phyloP scores from a whole-genome alignment of 1,140 invertebrate genomes.

The Papilio polyxenes region DNA sequence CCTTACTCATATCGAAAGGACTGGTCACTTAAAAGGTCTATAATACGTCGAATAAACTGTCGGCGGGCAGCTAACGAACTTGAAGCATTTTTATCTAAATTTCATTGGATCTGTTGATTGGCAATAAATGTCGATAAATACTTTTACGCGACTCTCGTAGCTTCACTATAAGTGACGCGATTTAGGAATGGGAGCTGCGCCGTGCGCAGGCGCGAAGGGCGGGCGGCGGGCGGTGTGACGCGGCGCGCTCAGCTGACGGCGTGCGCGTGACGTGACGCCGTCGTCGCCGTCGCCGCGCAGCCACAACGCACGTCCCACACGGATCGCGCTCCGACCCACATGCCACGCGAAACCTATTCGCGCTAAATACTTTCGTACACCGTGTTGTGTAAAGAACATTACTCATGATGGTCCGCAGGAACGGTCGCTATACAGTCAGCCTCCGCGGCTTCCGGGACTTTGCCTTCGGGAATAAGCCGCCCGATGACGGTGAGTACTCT shows the following conservation, averaged over 20 bases:
- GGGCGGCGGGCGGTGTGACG: constrained; percentile 64
- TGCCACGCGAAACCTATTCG: constrained; percentile 45
- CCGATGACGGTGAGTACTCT: constrained; percentile 74
- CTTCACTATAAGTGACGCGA: constrained; percentile 42
- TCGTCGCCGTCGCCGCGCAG: constrained; percentile 49
- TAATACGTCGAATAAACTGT: no score
- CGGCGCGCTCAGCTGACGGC: constrained; percentile 70
- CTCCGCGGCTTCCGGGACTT: constrained; percentile 77
- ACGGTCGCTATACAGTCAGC: constrained; percentile 78
- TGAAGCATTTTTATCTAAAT: no score
- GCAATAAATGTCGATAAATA: background rate
- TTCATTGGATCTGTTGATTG: background rate
- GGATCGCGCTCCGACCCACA: constrained; percentile 46
- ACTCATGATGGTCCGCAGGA: constrained; percentile 78
- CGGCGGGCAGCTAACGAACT: no score
- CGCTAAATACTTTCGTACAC: constrained; percentile 33
- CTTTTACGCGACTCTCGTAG: background rate
- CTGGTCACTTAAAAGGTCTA: no score
- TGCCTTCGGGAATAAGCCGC: constrained; percentile 73
- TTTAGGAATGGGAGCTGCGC: constrained; percentile 42
- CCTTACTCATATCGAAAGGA: no score
- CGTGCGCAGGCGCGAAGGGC: constrained; percentile 65
- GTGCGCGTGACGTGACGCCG: constrained; percentile 60
- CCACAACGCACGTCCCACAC: constrained; percentile 57
- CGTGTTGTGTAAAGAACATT: constrained; percentile 44